Base-by-base conservation (phyloP, 2,888 invertebrate genomes). In the Callyntrura guangdongensis region DNA sequence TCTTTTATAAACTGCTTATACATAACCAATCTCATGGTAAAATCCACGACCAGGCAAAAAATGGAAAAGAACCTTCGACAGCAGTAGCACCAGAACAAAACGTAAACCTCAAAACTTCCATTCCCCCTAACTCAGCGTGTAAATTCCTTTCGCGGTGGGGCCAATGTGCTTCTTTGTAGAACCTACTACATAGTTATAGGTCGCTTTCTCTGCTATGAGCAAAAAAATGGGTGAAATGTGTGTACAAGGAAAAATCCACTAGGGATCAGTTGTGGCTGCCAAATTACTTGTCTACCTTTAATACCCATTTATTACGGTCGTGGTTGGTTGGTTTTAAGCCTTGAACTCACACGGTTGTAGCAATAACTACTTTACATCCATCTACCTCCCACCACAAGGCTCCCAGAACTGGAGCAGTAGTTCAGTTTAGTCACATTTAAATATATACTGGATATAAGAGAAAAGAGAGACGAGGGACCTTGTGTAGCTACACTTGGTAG, bases 271-370 rank as follows among this genome's bases (percentile, higher is more conserved):
- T 88, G 88, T 36, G 88, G 88, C 47, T 88, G 88, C 82, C 81
- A 88, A 88, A 88, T 88, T 88, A 88, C 88, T 81, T 88, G 88
- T 88, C 88, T 82, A 88, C 88, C 88, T 88, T 88, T 88, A 88
- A 88, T 88, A 87, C 86, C 86, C 86, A 81, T 87, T 87, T 81
- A 87, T 87, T 87, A 86, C 86, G 49, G 56, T 20, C 79, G 88
- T 53, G 88, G 88, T 82, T 88, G 49, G 67, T 12, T 82, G 69
- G 69, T 88, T 81, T 17, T 84, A 64, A 84, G 72, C 72, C 84
- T 84, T 84, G 84, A 84, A 84, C 84, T 49, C 84, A 27, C 53
- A 61, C 61, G 11, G 14, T 77, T 25, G 45, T 69, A 45, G 72
- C 47, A 74, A 47, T 47, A 47, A 74, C 45, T 45, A 69, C 36